A percentile compares a stretch with the other conserved stretches of the same genome.
phyloP scores from a whole-genome alignment of 2,888 invertebrate genomes.

The Mythimna pallens region DNA sequence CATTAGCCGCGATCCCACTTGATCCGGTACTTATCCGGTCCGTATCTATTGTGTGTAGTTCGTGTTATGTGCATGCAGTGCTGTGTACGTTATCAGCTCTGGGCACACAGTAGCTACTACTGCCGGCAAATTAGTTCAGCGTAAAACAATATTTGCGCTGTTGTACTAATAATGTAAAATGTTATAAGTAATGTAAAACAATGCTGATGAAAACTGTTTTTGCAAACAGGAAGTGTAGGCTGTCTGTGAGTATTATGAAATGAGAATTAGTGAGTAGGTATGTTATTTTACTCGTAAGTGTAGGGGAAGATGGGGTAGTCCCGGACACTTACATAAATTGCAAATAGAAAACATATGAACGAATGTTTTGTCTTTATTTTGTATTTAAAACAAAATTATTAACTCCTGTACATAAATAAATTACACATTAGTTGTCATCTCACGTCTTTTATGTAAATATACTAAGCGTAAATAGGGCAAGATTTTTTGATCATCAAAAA shows the following conservation, averaged over 20 bases:
- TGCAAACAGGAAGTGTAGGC: constrained; percentile 22
- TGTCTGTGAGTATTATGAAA: constrained; percentile 11
- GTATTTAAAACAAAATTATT: no score
- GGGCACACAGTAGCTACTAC: constrained; percentile 19
- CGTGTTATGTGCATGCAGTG: constrained; percentile 13
- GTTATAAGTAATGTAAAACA: background rate
- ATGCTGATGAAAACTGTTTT: constrained; percentile 32
- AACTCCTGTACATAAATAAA: no score
- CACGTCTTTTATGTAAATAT: no score
- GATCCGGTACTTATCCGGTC: constrained; percentile 14
- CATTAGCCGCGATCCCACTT: constrained; percentile 28
- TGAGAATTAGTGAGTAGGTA: background rate
- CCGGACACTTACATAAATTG: no score
- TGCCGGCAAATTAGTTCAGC: constrained; percentile 33
- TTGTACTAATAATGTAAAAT: constrained; percentile 39
- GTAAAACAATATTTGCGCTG: constrained; percentile 55
- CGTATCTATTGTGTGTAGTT: constrained; percentile 15
- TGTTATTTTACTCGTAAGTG: background rate
- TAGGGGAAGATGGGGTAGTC: no score
- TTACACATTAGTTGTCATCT: no score
- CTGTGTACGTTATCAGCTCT: constrained; percentile 35
- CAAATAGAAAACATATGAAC: no score
- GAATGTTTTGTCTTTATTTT: no score
- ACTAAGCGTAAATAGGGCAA: no score
- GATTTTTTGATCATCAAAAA: no score